These are phyloP conservation scores for Bedellia somnulentella DNA, from an alignment of 2,888 invertebrate genomes.

Conservation along the genomic window DNA sequence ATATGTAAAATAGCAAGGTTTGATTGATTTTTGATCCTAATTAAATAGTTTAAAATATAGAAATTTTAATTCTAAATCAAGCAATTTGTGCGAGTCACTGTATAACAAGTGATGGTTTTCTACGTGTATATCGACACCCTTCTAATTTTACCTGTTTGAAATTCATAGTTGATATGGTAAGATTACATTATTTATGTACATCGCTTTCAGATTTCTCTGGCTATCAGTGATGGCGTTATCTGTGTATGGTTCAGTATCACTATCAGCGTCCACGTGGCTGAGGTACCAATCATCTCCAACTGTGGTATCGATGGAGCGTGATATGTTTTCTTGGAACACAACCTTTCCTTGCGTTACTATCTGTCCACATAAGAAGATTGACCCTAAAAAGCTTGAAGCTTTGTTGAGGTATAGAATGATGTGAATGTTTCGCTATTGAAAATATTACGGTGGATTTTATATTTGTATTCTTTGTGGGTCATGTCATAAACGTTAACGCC, in stretches of 20 bases:
- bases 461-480: no score
- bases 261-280: slow-evolving; percentile 64
- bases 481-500: no score
- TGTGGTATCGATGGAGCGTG: slow-evolving; percentile 73
- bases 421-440: slow-evolving; percentile 11
- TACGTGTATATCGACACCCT: no score
- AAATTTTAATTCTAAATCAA: no score
- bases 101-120: no score
- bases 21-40: no score
- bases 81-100: no score
- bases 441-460: slow-evolving; percentile 5
- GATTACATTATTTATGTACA: no score
- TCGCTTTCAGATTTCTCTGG: slow-evolving; percentile 60
- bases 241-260: slow-evolving; percentile 52
- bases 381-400: slow-evolving; percentile 48
- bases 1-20: no score
- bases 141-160: neutral
- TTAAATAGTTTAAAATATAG: no score
- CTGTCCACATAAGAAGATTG: slow-evolving; percentile 63
- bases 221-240: slow-evolving; percentile 53
- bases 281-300: slow-evolving; percentile 72
- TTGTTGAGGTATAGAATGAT: slow-evolving; percentile 22
- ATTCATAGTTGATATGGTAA: neutral
- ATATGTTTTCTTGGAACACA: slow-evolving; percentile 72
- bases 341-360: slow-evolving; percentile 70